A percentile compares a stretch with the other conserved stretches of the same genome.
Evolutionary conservation across 1,140 invertebrate species (phyloP).

Genomic region (Agraylea sexmaculata): DNA sequence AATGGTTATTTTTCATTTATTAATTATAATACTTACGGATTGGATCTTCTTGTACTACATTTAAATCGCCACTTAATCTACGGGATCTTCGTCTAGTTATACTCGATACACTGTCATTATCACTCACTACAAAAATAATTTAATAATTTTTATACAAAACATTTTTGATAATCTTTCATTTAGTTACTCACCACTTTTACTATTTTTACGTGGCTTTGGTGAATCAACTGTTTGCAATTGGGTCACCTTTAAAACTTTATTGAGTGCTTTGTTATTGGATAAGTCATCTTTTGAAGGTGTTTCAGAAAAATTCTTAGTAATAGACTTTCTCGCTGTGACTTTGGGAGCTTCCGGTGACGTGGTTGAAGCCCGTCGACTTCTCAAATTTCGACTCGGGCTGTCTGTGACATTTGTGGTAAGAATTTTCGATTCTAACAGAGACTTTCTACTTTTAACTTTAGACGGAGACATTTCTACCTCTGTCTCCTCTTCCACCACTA

Average conservation of each 20-base stretch:
- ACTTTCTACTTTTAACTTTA: conserved; percentile 7
- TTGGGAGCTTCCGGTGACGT: conserved; percentile 6
- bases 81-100: conserved; percentile 14
- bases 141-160: conserved; percentile 4
- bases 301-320: neutral
- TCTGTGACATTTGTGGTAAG: conserved; percentile 4
- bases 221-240: conserved; percentile 15
- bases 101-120: neutral
- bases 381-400: conserved; percentile 7
- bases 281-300: conserved; percentile 1
- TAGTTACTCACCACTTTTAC: neutral
- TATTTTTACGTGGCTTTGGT: conserved; percentile 13
- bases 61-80: conserved; percentile 17
- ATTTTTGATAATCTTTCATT: too few relatives aligned
- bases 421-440: too few relatives aligned
- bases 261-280: neutral
- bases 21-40: conserved; percentile 12
- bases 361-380: neutral
- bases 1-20: neutral
- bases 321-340: neutral
- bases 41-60: conserved; percentile 18
- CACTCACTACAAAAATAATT: neutral
- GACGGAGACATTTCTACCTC: conserved; percentile 1
- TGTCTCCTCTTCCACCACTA: conserved; percentile 5
- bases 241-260: too few relatives aligned